Evolutionary conservation across 2,797 vertebrate species (phyloP).

Genomic region (Acipenser oxyrinchus): DNA sequence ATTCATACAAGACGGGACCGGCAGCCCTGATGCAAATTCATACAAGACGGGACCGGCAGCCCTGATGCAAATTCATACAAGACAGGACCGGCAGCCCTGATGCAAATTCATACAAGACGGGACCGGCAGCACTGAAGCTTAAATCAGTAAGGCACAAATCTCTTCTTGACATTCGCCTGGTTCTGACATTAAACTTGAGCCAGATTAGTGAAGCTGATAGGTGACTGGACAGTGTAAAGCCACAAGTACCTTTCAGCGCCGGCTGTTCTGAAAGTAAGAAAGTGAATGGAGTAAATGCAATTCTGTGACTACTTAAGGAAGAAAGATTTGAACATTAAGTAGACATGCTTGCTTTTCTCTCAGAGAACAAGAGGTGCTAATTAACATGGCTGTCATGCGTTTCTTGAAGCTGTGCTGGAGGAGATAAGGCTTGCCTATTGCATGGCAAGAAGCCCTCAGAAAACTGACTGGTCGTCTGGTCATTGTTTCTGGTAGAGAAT

Average conservation of each 20-base stretch:
- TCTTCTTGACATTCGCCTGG: neutral
- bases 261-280: slow-evolving; percentile 9
- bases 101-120: too few species aligned
- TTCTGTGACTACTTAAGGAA: neutral
- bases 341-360: slow-evolving; percentile 23
- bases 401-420: slow-evolving; percentile 59
- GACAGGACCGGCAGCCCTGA: too few species aligned
- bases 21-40: too few species aligned
- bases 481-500: slow-evolving; percentile 37
- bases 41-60: too few species aligned
- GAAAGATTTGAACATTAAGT: neutral
- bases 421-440: slow-evolving; percentile 50
- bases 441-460: slow-evolving; percentile 28
- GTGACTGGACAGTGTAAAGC: slow-evolving; percentile 12
- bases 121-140: too few species aligned
- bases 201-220: neutral
- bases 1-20: too few species aligned
- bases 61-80: too few species aligned
- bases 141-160: too few species aligned
- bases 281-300: neutral
- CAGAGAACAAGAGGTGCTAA: slow-evolving; percentile 51
- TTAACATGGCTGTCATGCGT: slow-evolving; percentile 64
- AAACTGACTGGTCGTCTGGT: slow-evolving; percentile 50
- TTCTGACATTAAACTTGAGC: slow-evolving; percentile 7
- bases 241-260: slow-evolving; percentile 13